These are phyloP conservation scores for Streptopelia turtur DNA, from an alignment of 2,797 vertebrate genomes.

Conservation along the genomic window DNA sequence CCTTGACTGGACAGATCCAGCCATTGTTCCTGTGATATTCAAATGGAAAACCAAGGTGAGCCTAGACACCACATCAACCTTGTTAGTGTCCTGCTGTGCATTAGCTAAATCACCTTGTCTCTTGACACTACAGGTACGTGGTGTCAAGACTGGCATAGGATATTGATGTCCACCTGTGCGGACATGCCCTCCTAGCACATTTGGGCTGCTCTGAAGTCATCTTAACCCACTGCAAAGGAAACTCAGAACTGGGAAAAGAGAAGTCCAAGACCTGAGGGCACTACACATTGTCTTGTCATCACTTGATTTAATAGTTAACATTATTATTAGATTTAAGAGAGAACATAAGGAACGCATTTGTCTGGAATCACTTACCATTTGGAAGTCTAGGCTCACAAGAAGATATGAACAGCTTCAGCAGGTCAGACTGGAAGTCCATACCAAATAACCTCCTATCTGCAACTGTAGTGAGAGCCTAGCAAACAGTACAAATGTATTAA, in stretches of 20 bases:
- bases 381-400: background rate
- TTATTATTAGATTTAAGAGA: slow-evolving; percentile 40
- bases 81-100: background rate
- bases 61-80: background rate
- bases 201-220: background rate
- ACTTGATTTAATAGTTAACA: slow-evolving; percentile 53
- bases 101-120: background rate
- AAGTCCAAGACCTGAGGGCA: background rate
- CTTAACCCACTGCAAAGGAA: background rate
- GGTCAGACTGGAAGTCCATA: background rate
- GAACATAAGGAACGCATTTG: slow-evolving; percentile 61
- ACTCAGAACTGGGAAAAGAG: background rate
- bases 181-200: background rate
- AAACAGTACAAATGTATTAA: background rate
- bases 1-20: background rate
- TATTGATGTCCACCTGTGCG: fast-evolving
- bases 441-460: slow-evolving; percentile 21
- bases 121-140: background rate
- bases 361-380: slow-evolving; percentile 65
- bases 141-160: background rate
- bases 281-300: slow-evolving; percentile 19
- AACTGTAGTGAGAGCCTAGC: background rate
- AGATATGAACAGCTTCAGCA: slow-evolving; percentile 43
- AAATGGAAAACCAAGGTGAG: background rate
- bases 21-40: background rate